These are phyloP conservation scores for Drosophila hydei DNA, from an alignment of 1,140 invertebrate species.

Conservation along the genomic window DNA sequence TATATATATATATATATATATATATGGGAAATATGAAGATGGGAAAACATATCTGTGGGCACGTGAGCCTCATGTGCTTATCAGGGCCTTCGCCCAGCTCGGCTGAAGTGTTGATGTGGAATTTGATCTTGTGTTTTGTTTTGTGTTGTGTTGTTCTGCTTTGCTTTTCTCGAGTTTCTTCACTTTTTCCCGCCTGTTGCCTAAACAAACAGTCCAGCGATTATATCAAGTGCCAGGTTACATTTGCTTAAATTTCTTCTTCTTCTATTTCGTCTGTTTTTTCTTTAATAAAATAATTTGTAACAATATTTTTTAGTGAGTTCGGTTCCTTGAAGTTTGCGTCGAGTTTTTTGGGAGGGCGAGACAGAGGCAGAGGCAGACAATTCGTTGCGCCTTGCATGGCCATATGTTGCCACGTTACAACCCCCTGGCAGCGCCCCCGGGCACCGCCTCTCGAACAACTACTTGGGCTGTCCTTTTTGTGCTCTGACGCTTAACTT, in stretches of 20 bases:
- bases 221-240: conserved; percentile 65
- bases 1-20: conserved; percentile 2
- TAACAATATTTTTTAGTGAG: conserved; percentile 40
- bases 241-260: conserved; percentile 31
- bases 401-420: conserved; percentile 65
- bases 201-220: conserved; percentile 72
- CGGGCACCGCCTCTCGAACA: conserved; percentile 12
- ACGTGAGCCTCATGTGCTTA: conserved; percentile 56
- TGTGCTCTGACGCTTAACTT: conserved; percentile 74
- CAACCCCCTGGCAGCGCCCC: not conserved
- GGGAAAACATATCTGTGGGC: conserved; percentile 29
- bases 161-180: conserved; percentile 27
- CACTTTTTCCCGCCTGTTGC: conserved; percentile 16
- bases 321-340: conserved; percentile 69
- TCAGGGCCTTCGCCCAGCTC: conserved; percentile 30
- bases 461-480: conserved; percentile 71
- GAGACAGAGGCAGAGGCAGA: conserved; percentile 20
- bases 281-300: conserved; percentile 44
- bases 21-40: conserved; percentile 5
- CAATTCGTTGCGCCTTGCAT: conserved; percentile 35
- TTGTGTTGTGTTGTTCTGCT: conserved; percentile 31
- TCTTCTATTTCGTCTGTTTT: conserved; percentile 15
- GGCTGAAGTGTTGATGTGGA: conserved; percentile 71
- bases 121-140: conserved; percentile 67
- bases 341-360: not conserved